Evolutionary conservation across 92 coral and sea anemone species (phyloP).

Genomic region (Epizoanthus illoricatus): DNA sequence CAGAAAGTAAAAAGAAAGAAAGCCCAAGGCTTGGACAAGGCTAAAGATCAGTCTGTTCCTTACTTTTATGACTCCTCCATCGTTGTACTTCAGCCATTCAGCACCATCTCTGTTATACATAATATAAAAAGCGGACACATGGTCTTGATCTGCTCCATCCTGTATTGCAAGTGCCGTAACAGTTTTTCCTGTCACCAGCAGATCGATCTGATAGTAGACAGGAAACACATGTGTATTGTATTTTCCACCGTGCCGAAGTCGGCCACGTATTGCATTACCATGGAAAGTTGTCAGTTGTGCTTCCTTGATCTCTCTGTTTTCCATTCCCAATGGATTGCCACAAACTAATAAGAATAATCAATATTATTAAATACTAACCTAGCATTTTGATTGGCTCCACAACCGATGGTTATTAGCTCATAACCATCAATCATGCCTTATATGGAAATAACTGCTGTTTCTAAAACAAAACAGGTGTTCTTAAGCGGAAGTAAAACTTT

Average conservation of each 20-base stretch:
- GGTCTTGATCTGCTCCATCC: neutral
- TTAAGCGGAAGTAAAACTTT: too few relatives aligned
- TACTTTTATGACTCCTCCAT: slow-evolving; percentile 21
- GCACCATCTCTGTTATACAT: slow-evolving; percentile 22
- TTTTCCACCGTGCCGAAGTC: neutral
- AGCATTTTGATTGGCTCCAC: too few relatives aligned
- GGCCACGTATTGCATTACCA: neutral
- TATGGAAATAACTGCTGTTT: too few relatives aligned
- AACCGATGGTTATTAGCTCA: too few relatives aligned
- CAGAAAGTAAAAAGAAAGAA: neutral
- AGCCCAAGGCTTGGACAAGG: neutral
- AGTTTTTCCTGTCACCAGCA: slow-evolving; percentile 2
- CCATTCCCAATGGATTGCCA: slow-evolving; percentile 32
- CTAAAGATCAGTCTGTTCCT: neutral
- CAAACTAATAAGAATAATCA: slow-evolving; percentile 4
- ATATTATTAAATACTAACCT: too few relatives aligned
- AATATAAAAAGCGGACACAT: slow-evolving; percentile 11
- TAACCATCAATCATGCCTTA: too few relatives aligned
- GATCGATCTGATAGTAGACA: slow-evolving; percentile 22
- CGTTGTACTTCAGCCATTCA: slow-evolving; percentile 35
- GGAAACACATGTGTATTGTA: neutral
- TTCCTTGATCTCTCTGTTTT: slow-evolving; percentile 6
- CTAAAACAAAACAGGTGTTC: too few relatives aligned
- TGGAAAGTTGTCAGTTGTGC: neutral
- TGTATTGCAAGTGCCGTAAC: slow-evolving; percentile 34